Conservation (phyloP, 2,113 vertebrate species). For the Pachyramphus minor region DNA sequence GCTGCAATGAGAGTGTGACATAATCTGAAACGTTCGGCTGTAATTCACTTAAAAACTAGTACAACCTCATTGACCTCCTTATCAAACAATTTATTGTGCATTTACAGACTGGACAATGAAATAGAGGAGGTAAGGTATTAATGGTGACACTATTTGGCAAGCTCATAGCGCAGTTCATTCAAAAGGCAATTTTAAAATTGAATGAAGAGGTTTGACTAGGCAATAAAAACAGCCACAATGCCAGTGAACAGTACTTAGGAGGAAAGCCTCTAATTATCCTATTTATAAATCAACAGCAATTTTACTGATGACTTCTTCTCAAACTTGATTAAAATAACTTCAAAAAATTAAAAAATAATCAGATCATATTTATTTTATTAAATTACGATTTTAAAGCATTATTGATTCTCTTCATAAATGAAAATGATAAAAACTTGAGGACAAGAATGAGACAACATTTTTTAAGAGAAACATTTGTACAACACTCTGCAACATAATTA, state of each 20-base stretch:
- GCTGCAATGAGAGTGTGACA: constrained; percentile 39
- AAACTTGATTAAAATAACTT: constrained; percentile 91
- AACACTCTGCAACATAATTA: constrained; percentile 78
- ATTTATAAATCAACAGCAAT: constrained; percentile 97
- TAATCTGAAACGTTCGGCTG: constrained; percentile 55
- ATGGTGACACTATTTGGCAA: constrained; percentile 81
- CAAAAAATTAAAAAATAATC: constrained; percentile 82
- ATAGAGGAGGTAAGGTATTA: constrained; percentile 84
- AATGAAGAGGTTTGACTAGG: constrained; percentile 95
- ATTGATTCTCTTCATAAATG: constrained; percentile 68
- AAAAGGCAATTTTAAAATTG: constrained; percentile 99
- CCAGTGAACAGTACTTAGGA: constrained; percentile 82
- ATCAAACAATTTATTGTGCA: constrained; percentile 81
- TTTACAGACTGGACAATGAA: constrained; percentile 78
- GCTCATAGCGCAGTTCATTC: constrained; percentile 85
- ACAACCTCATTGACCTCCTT: constrained; percentile 79
- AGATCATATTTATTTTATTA: constrained; percentile 85
- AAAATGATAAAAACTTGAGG: constrained; percentile 75
- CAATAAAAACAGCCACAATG: constrained; percentile 89
- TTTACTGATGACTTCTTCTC: constrained; percentile 90
- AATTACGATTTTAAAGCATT: constrained; percentile 75
- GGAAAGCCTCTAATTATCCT: constrained; percentile 89
- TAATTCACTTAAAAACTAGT: constrained; percentile 79
- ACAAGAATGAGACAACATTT: constrained; percentile 76
- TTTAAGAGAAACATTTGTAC: constrained; percentile 77